Base-by-base conservation (phyloP, 2,888 invertebrate genomes). In the Tiphia femorata region DNA sequence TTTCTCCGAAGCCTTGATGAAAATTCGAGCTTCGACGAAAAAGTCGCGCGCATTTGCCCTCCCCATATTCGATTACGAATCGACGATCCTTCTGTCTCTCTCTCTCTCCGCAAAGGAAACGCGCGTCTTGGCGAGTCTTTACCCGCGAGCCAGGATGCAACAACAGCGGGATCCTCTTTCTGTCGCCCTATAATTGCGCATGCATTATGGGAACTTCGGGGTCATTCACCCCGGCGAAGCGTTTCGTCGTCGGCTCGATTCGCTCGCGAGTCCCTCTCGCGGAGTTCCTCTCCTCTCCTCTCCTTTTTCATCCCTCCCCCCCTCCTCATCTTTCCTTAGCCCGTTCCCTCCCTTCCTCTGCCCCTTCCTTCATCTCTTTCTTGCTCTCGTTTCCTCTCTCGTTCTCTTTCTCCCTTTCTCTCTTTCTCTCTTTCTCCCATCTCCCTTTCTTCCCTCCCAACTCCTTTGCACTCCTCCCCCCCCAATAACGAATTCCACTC, bases 181-280 rank as follows among this genome's bases (percentile, higher is more conserved):
- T 38, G 42, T 23, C 54, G 57, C 46, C 38, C 49, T 54, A 53
- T 51, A 53, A 63, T 63, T 49, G 49, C 38, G 46, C 49, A 49
- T 54, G 56, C 60, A 60, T 51, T 63, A 60, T 60, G 63, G 47
- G 47, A 53, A 52, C 48, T 44, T 47, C 21, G 12, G 41, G 63
- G 60, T 63, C 63, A 52, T 10, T 63, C 54, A 61, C 60, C 63
- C 49, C 49, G 41, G n/a, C 46, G 35, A 49, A 40, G 59, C 29
- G 44, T 56, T 54, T 58, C 54, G 57, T 49, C 44, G 44, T 58
- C 44, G 58, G 33, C 40, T 49, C 44, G 49, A 55, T 46, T 49
- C 37, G 49, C 55, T 55, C 47, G 55, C 49, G 55, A 17, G 25
- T 35, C 50, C 41, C 44, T 40, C 52, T 46, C 38, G 47, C 41